Evolutionary conservation across 2,113 vertebrate species (phyloP), one percentile per base, ranked within the genome.

Genomic region (Todiramphus saurophagus): DNA sequence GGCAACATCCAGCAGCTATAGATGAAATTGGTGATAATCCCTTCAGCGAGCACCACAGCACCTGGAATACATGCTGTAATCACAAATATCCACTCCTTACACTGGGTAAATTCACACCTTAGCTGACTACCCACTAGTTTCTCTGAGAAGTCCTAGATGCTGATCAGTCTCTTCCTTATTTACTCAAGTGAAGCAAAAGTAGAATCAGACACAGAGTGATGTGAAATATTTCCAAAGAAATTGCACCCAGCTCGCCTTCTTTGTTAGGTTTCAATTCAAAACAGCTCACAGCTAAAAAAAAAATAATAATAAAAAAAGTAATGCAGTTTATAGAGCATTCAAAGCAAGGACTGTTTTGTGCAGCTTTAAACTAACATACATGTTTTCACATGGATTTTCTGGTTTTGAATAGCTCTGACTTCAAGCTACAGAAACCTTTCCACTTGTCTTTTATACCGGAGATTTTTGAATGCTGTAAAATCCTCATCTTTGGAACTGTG

Each of bases 301-400:
- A 50, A 41, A 16, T 39, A 20, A 43, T 56, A 56, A 8, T 16
- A 73, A 19, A 68, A 53, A 30, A 64, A 41, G 44, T 66, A 31
- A 39, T 7, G 33, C 41, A 30, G 50, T 84, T 85, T 44, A 27
- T 18, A 20, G n/a, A 75, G 21, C 56, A 92, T 78, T 89, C 62
- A 93, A 87, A 92, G 56, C 46, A 74, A 77, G 53, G 73, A 62
- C 48, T 48, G 60, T 48, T 93, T 89, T 82, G 35, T 72, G 62
- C 21, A 41, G 50, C 30, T 62, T 50, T 83, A 90, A 95, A 90
- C 43, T 70, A 87, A 82, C 14, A 35, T 76, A 69, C 25, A 48
- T 20, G 59, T 73, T 94, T 94, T 91, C 77, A 76, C 70, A 59
- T 20, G 28, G 81, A 89, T 91, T 91, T 96, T 76, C 66, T 93